phyloP scores from a whole-genome alignment of 2,797 vertebrate species.

The Gallinago nigripennis region DNA sequence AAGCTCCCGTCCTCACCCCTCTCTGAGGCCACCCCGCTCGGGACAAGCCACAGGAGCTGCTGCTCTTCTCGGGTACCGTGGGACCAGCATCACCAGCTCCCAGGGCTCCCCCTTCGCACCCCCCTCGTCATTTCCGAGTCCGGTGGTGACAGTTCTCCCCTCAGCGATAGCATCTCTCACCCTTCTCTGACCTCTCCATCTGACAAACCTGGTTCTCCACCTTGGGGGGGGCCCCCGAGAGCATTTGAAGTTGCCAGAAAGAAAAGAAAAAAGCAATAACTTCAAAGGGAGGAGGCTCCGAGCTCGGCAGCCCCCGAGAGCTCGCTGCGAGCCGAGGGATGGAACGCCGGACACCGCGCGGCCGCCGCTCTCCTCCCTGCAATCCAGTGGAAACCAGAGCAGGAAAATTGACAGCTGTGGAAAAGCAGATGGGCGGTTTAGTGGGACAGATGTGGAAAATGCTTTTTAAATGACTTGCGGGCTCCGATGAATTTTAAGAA shows the following conservation, averaged over 20 bases:
- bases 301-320: slow-evolving; percentile 45
- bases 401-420: slow-evolving; percentile 58
- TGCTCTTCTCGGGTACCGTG: background rate
- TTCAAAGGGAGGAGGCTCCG: slow-evolving; percentile 50
- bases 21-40: background rate
- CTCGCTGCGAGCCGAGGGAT: slow-evolving; percentile 19
- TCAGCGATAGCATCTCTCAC: slow-evolving; percentile 30
- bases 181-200: slow-evolving; percentile 52
- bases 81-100: background rate
- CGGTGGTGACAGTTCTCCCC: slow-evolving; percentile 21
- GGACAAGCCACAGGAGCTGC: background rate
- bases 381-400: slow-evolving; percentile 14
- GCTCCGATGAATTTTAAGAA: slow-evolving; percentile 70
- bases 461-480: slow-evolving; percentile 35
- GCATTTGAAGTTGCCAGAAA: slow-evolving; percentile 56
- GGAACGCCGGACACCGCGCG: slow-evolving; percentile 43
- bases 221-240: background rate
- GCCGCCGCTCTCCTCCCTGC: slow-evolving; percentile 38
- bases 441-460: slow-evolving; percentile 55
- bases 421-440: slow-evolving; percentile 59
- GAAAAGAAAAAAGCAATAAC: background rate
- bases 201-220: slow-evolving; percentile 30
- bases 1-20: background rate
- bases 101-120: background rate
- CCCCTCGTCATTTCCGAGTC: background rate